Base-by-base conservation (phyloP, 2,797 vertebrate species). In the Peromyscus nudipes region DNA sequence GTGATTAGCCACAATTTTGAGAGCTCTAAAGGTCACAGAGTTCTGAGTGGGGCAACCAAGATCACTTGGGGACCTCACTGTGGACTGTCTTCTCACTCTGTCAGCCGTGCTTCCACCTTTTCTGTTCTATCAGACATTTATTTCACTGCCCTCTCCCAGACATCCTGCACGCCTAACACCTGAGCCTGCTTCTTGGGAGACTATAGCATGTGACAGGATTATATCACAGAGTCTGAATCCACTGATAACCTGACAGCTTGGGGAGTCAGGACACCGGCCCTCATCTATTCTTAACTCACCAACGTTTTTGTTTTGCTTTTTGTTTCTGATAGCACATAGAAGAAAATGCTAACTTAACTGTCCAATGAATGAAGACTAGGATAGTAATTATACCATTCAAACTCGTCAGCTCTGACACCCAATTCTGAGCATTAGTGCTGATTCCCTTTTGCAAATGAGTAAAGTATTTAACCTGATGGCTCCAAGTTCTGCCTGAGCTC, bases 401-500 rank as follows among this genome's bases (percentile, higher is more conserved):
- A 64, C 11, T 1, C 76, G 55, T n/a, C 49, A 40, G 31, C 46
- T 96, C 76, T 89, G 79, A 40, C 19, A 14, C 76, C 19, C 4
- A 90, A 69, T 29, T 65, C 31, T 77, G 62, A 60, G 94, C 73
- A 82, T 37, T 86, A 43, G 29, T 46, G 37, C 81, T 67, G 46
- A 23, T 94, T 1, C 37, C 37, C 23, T 86, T 96, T 91, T 89
- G 71, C 6, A 94, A 64, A 49, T 80, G 25, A 96, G 80, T 89
- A 88, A 91, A 91, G 29, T 34, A 10, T 85, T 37, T 21, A 11
- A 79, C 14, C 71, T 91, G 37, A 60, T 12, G 7, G 40, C 31
- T 89, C n/a, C 4, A 85, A 27, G 19, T 84, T 95, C 71, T 84
- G 29, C 52, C 43, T 3, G 10, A 89, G 40, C 23, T 29, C 37